Evolutionary conservation across 2,888 invertebrate genomes (phyloP).

Genomic region (Sipha maydis): DNA sequence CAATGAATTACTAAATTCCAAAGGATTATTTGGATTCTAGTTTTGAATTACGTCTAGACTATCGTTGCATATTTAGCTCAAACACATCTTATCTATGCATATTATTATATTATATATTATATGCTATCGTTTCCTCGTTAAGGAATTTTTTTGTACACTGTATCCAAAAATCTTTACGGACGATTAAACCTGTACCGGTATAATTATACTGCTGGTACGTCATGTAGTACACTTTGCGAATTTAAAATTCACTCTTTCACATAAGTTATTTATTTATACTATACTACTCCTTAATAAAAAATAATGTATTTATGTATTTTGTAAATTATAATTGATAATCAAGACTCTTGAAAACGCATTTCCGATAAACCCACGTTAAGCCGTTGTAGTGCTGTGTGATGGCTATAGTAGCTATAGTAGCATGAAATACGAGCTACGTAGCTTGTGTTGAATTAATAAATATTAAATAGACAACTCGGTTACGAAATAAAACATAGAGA

Average conservation of each 20-base stretch:
- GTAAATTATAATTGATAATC: constrained; percentile 37
- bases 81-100: not conserved
- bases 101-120: not conserved
- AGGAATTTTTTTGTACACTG: not conserved
- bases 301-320: constrained; percentile 37
- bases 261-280: constrained; percentile 32
- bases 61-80: not conserved
- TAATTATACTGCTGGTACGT: not conserved
- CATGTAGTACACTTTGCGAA: too few species aligned
- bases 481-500: not conserved
- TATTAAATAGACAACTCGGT: not conserved
- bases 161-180: not conserved
- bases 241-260: not conserved
- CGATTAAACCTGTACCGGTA: not conserved
- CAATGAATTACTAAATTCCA: constrained; percentile 21
- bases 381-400: not conserved
- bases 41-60: constrained; percentile 34
- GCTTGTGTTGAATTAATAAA: not conserved
- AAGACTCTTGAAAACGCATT: not conserved
- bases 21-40: constrained; percentile 17
- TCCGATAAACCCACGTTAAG: not conserved
- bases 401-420: not conserved
- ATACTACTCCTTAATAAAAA: not conserved
- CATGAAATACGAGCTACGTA: not conserved
- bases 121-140: not conserved